Evolutionary conservation across 2,113 vertebrate species (phyloP), one percentile per base, ranked within the genome.

Genomic region (Puma concolor): DNA sequence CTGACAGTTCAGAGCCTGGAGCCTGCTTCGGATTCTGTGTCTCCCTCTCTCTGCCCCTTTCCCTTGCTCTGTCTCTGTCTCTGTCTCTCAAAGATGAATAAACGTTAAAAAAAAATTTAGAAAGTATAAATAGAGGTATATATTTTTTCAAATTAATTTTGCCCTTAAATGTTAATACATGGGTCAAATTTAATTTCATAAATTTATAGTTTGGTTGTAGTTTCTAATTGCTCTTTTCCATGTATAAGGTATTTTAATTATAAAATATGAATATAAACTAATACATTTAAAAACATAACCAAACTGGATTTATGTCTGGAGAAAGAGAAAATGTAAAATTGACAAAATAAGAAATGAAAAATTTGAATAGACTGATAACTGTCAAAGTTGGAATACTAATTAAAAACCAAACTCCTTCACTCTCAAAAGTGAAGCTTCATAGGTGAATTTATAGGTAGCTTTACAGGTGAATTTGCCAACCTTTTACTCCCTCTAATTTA

Each of bases 261-360:
- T 87, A 83, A 94, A 67, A 44, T 79, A 95, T 5, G 50, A 79
- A 63, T 44, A 64, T 52, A 83, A 19, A 72, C 9, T 79, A 60
- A 63, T 4, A 12, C 31, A 81, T 76, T 88, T 88, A 63, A 96
- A 94, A 90, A 66, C n/a, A 2, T 72, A 41, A 31, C 81, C 23
- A 91, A 77, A 67, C 11, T 93, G 15, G 25, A 17, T 90, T 95
- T 95, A 54, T 82, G 92, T 76, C 25, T 92, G 38, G 52, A 79
- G 60, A 95, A 95, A 66, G 27, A 38, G n/a, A 96, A 88, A 90
- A 77, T 82, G 14, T 85, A 83, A 79, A 93, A 92, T 54, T 92
- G 67, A 38, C 60, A 85, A 88, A 95, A 38, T 69, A 50, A 54
- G 31, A 83, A 76, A 88, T 38, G 44, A 66, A 95, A 88, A 72